Percentiles rank a stretch among this genome's conserved stretches.
Conservation (phyloP, 2,113 vertebrate species). For the Cryptomyrus ogoouensis region DNA sequence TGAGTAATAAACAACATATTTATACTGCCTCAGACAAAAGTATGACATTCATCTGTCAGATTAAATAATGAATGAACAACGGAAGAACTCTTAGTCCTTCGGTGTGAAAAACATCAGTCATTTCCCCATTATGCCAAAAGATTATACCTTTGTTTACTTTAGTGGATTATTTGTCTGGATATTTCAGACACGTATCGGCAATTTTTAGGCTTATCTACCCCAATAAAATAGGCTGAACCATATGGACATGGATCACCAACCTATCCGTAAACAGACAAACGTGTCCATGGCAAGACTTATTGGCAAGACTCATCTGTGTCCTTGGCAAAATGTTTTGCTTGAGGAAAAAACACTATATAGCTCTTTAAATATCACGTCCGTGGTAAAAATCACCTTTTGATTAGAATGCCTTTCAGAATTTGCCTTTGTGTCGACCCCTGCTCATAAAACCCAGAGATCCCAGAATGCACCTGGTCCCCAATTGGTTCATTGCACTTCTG, state of each 20-base stretch:
- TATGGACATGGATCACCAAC: background rate
- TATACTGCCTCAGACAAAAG: background rate
- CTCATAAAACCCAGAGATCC: background rate
- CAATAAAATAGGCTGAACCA: background rate
- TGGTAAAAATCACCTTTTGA: background rate
- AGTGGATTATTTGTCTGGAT: background rate
- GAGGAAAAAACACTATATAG: background rate
- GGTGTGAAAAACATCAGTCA: background rate
- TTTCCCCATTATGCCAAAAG: background rate
- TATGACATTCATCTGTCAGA: background rate
- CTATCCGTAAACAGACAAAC: background rate
- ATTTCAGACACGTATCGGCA: background rate
- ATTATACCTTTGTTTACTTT: background rate
- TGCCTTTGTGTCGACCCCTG: background rate
- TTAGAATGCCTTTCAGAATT: background rate
- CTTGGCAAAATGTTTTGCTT: background rate
- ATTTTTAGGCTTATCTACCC: background rate
- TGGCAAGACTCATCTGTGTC: background rate
- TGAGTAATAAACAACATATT: background rate
- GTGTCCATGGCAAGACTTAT: background rate
- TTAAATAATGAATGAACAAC: background rate
- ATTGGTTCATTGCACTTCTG: background rate
- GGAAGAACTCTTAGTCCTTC: background rate
- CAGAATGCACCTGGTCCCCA: background rate
- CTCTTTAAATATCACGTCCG: background rate